Base-by-base conservation (phyloP, 2,888 invertebrate genomes). In the Galerucella pusilla region DNA sequence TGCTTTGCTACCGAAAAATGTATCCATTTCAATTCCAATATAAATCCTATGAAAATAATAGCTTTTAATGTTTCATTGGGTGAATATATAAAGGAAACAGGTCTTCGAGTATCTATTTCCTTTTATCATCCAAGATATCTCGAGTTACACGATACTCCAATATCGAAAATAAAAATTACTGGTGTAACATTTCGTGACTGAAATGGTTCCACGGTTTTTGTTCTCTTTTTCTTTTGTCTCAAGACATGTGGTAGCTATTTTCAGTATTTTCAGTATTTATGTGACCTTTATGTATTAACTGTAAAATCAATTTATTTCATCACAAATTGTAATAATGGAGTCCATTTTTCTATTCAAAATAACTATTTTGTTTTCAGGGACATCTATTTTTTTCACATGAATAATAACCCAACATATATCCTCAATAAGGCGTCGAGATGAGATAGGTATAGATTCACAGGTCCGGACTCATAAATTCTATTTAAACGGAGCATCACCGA, bases 31-130 rank as follows among this genome's bases (percentile, higher is more conserved):
- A 5, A 14, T 54, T 45, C 12, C 16, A 63, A 75, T 67, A 71
- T 46, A 64, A 72, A 68, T 65, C 68, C 75, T 63, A 68, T 59
- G 11, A 63, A 75, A 68, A 75, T 71, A 68, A 64, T 61, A 57
- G 54, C 75, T 75, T 49, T 75, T 60, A 63, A 75, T 72, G 72
- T 72, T 72, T 72, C 75, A 49, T 65, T 60, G 68, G 71, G n/a
- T 54, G 16, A 14, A 54, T 12, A 68, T 75, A 72, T 68, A 71
- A 46, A 60, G 46, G 61, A 72, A 64, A 52, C 35, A 35, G 35
- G 35, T 35, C 35, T 35, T 35, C 35, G 49, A 71, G 54, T 72
- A 75, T 71, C 61, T 16, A 72, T 71, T 75, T 75, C 71, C 59
- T 72, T 69, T 72, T 71, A 66, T 71, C 57, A 25, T 57, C 49